Percentiles rank a stretch among this genome's conserved stretches.
phyloP scores from a whole-genome alignment of 2,113 vertebrate species.

The Psittacus erithacus region DNA sequence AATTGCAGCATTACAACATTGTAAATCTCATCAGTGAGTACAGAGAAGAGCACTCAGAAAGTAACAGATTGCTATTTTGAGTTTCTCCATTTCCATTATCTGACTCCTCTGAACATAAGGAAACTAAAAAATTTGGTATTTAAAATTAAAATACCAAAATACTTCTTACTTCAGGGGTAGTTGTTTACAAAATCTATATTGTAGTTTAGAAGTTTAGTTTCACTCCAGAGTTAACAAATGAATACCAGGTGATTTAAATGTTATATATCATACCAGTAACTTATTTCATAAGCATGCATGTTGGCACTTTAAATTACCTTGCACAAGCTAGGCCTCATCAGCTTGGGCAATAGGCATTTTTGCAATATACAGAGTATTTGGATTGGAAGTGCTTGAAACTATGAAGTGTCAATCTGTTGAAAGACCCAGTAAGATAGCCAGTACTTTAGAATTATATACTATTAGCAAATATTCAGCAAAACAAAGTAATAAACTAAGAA shows the following conservation, averaged over 20 bases:
- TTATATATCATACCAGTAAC: neutral
- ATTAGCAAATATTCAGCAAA: neutral
- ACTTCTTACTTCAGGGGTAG: neutral
- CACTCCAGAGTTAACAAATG: neutral
- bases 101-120: neutral
- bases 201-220: neutral
- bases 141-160: neutral
- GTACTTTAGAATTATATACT: neutral
- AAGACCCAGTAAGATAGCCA: neutral
- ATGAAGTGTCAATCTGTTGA: neutral
- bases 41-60: slow-evolving; percentile 1
- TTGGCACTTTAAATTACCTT: neutral
- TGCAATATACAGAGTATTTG: neutral
- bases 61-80: neutral
- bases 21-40: slow-evolving; percentile 33
- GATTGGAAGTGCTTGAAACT: neutral
- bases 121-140: neutral
- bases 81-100: neutral
- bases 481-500: neutral
- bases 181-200: neutral
- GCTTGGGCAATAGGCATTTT: neutral
- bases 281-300: neutral
- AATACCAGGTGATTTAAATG: neutral
- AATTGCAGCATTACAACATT: slow-evolving; percentile 47
- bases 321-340: neutral